Evolutionary conservation across 2,888 invertebrate genomes (phyloP).

Genomic region (Miltochrista miniata): DNA sequence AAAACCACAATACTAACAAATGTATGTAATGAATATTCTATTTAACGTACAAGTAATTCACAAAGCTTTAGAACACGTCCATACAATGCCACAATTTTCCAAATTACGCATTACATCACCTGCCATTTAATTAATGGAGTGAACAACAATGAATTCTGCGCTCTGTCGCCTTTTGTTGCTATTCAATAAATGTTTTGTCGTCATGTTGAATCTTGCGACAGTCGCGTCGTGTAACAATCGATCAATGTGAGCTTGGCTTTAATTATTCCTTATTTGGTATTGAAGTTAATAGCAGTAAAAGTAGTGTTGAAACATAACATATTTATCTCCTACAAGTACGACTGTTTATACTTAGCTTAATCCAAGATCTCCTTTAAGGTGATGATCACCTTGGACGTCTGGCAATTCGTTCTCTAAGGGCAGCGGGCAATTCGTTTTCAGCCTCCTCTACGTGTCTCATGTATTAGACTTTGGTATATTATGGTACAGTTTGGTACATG

Average conservation of each 20-base stretch:
- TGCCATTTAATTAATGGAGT: constrained; percentile 32
- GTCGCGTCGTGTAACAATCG: constrained; percentile 15
- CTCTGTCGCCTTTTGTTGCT: constrained; percentile 38
- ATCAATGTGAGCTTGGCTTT: constrained; percentile 18
- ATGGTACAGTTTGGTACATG: too few relatives aligned
- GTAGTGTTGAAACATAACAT: too few relatives aligned
- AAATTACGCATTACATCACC: constrained; percentile 10
- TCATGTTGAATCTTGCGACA: constrained; percentile 14
- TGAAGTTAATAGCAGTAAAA: not conserved
- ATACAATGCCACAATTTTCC: not conserved
- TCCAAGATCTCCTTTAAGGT: too few relatives aligned
- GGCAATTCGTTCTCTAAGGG: too few relatives aligned
- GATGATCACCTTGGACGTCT: too few relatives aligned
- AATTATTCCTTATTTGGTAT: constrained; percentile 13
- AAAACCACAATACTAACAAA: not conserved
- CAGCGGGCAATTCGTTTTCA: too few relatives aligned
- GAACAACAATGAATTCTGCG: constrained; percentile 20
- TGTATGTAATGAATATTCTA: not conserved
- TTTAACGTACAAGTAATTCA: not conserved
- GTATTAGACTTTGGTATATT: too few relatives aligned
- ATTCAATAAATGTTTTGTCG: constrained; percentile 33
- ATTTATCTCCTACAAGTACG: too few relatives aligned
- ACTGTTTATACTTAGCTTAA: not conserved
- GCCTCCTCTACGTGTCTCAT: too few relatives aligned
- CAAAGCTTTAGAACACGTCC: not conserved